Base-by-base conservation (phyloP, 2,797 vertebrate genomes). In the Cryptoblepharus egeriae region DNA sequence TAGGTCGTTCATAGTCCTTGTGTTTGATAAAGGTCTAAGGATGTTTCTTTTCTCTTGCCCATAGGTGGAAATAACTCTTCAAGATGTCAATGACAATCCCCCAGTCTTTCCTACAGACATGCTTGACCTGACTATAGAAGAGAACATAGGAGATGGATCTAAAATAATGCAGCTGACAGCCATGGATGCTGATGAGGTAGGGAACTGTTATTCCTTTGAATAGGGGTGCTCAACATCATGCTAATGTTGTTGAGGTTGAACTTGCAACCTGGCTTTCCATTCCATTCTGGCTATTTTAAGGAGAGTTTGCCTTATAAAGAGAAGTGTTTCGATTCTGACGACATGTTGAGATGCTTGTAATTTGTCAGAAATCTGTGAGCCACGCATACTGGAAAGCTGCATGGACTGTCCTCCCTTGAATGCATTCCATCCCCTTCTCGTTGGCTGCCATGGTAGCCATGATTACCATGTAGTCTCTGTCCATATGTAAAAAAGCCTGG, bases 81-180 rank as follows among this genome's bases (percentile, higher is more conserved):
- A 99, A 91, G 99, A 99, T 88, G 96, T 99, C 92, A 99, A 99
- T 32, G 99, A 99, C 96, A 99, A 99, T 92, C 97, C 98, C 1
- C 98, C 99, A 4, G 92, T 99, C 49, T 99, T 99, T 95, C 98
- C 98, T 79, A 98, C 97, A 10, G 98, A 99, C 85, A 96, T 96
- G 83, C 96, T 99, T 5, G 98, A 99, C 78, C 96, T 99, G 89
- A 97, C 96, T 0, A 97, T 99, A 10, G 97, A 99, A 94, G 99
- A 99, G 95, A 99, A 99, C 85, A 95, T 97, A 9, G 97, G 97
- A 1, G 98, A 99, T 72, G 98, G 99, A 81, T 97, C 97, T 89
- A 98, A 97, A 96, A 98, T 99, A 94, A 96, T 99, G 96, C 98
- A 99, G 90, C 95, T 99, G 90, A 99, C 97, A 84, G 99, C 99